These are phyloP conservation scores for Leptatherina wallacei DNA, from an alignment of 2,797 vertebrate genomes.

Conservation along the genomic window DNA sequence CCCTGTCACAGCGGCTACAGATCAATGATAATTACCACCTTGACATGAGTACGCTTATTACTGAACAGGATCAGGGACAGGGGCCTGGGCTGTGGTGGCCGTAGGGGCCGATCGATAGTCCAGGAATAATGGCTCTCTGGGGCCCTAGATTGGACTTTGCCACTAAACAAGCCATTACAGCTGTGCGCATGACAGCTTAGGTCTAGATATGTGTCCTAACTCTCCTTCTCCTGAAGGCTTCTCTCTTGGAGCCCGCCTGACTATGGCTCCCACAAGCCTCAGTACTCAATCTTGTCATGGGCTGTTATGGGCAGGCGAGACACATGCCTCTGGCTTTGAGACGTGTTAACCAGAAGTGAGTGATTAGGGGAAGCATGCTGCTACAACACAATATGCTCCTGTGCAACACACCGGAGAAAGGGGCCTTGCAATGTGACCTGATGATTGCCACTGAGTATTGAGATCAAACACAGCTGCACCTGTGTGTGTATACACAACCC, in stretches of 20 bases:
- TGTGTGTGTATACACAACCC: slow-evolving; percentile 35
- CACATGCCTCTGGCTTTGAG: slow-evolving; percentile 80
- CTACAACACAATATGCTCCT: slow-evolving; percentile 71
- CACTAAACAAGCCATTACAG: slow-evolving; percentile 94
- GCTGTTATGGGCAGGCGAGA: slow-evolving; percentile 77
- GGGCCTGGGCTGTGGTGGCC: slow-evolving; percentile 78
- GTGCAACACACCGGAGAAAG: slow-evolving; percentile 61
- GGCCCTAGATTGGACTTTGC: slow-evolving; percentile 90
- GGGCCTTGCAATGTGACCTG: slow-evolving; percentile 76
- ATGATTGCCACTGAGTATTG: slow-evolving; percentile 73
- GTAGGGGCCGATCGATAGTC: slow-evolving; percentile 91
- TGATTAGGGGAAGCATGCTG: slow-evolving; percentile 75
- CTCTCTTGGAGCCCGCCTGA: slow-evolving; percentile 70
- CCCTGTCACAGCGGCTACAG: slow-evolving; percentile 92
- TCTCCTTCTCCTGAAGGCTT: slow-evolving; percentile 80
- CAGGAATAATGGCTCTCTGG: slow-evolving; percentile 93
- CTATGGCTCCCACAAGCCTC: slow-evolving; percentile 77
- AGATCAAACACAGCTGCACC: slow-evolving; percentile 73
- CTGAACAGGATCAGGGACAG: slow-evolving; percentile 97
- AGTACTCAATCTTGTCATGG: slow-evolving; percentile 77
- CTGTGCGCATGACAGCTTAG: slow-evolving; percentile 84
- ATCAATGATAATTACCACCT: slow-evolving; percentile 99
- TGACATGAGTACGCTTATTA: slow-evolving; percentile 99
- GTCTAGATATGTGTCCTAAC: slow-evolving; percentile 85
- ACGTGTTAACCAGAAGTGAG: slow-evolving; percentile 81